Evolutionary conservation across 2,113 vertebrate species (phyloP).

Genomic region (Ailurus styani): DNA sequence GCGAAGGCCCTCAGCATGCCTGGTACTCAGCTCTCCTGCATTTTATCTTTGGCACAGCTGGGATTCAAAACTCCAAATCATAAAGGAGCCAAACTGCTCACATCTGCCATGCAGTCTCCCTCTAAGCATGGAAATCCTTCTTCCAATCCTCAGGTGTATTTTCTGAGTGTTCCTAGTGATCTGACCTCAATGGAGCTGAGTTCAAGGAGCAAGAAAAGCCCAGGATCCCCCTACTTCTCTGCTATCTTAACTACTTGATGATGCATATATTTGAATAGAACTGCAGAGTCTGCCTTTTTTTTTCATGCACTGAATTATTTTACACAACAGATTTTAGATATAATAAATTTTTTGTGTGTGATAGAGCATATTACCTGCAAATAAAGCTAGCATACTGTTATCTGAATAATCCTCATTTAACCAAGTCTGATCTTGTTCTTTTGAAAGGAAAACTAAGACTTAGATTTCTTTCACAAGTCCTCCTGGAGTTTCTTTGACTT

Average conservation of each 20-base stretch:
- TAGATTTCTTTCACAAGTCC: neutral
- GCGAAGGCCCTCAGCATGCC: neutral
- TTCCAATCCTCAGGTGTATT: neutral
- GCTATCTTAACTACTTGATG: neutral
- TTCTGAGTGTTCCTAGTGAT: neutral
- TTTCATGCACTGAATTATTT: neutral
- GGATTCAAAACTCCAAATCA: neutral
- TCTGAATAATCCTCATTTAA: constrained; percentile 4
- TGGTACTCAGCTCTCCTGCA: neutral
- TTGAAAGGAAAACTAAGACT: neutral
- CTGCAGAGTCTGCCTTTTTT: neutral
- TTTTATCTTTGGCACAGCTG: neutral
- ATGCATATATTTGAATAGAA: constrained; percentile 19
- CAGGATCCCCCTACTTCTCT: neutral
- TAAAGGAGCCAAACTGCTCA: neutral
- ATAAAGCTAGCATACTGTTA: neutral
- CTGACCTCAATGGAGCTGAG: neutral
- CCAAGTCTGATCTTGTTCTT: neutral
- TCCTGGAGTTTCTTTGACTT: neutral
- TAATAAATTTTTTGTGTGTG: neutral
- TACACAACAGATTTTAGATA: neutral
- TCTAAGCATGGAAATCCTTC: neutral
- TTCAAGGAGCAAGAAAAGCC: neutral
- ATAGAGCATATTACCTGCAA: neutral
- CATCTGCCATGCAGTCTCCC: neutral